These are phyloP conservation scores for Gephyroberyx darwinii DNA, from an alignment of 2,797 vertebrate species.

Conservation along the genomic window DNA sequence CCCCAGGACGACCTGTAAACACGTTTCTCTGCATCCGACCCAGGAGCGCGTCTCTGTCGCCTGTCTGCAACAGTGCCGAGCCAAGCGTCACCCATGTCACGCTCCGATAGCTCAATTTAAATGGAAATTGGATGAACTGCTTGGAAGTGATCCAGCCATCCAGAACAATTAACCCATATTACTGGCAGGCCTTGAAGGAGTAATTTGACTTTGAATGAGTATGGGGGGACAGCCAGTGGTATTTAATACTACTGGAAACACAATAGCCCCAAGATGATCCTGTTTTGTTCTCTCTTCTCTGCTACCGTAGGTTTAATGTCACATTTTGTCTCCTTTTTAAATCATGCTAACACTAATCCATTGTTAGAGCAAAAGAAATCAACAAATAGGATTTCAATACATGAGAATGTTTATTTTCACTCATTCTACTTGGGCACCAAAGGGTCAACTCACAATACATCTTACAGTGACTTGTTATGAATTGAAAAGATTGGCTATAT, in stretches of 20 bases:
- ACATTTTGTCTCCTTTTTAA: slow-evolving; percentile 23
- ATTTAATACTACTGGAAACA: slow-evolving; percentile 62
- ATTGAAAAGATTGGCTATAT: background rate
- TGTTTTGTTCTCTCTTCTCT: slow-evolving; percentile 36
- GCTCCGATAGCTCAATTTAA: slow-evolving; percentile 81
- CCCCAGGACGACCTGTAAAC: slow-evolving; percentile 67
- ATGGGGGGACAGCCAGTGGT: slow-evolving; percentile 51
- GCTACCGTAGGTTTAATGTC: slow-evolving; percentile 35
- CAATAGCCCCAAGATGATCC: slow-evolving; percentile 57
- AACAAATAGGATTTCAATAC: slow-evolving; percentile 17
- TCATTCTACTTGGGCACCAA: background rate
- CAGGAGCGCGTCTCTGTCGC: slow-evolving; percentile 40
- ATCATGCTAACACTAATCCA: slow-evolving; percentile 7
- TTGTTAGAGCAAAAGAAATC: slow-evolving; percentile 1
- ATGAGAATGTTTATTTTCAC: slow-evolving; percentile 2
- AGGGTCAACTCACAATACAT: background rate
- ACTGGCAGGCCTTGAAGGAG: slow-evolving; percentile 77
- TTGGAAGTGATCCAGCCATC: slow-evolving; percentile 83
- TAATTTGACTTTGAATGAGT: slow-evolving; percentile 78
- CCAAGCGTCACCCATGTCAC: slow-evolving; percentile 67
- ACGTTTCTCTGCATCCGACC: slow-evolving; percentile 59
- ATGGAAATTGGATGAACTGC: slow-evolving; percentile 85
- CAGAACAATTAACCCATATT: slow-evolving; percentile 84
- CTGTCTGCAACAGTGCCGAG: slow-evolving; percentile 57
- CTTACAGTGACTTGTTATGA: background rate